These are phyloP conservation scores for Myrmecophaga tridactyla DNA, from an alignment of 2,113 vertebrate species.

Conservation along the genomic window DNA sequence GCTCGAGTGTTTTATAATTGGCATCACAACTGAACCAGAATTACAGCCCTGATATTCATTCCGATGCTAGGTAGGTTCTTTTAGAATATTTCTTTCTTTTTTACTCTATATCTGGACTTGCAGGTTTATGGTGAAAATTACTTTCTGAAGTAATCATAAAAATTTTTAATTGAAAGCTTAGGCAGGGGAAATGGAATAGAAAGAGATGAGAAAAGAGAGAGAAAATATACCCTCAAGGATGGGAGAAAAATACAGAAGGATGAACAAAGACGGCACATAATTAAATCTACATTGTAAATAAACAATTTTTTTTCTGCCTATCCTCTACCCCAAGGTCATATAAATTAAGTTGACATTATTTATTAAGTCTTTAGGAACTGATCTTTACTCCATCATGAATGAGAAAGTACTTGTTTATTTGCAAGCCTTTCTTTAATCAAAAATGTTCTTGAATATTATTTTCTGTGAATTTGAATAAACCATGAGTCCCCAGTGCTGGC, in stretches of 20 bases:
- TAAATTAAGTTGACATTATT: neutral
- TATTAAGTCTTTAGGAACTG: neutral
- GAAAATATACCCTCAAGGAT: rapidly evolving
- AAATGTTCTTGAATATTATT: neutral
- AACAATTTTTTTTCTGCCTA: neutral
- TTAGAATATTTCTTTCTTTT: constrained; percentile 65
- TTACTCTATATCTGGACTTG: constrained; percentile 7
- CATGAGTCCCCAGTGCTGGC: too few relatives aligned
- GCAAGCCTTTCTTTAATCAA: neutral
- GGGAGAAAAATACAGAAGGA: neutral
- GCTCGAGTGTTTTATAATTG: constrained; percentile 76
- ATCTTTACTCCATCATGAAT: neutral
- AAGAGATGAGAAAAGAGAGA: neutral
- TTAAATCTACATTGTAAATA: rapidly evolving
- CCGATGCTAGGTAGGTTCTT: constrained; percentile 59
- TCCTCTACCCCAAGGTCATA: constrained; percentile 3
- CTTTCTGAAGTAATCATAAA: constrained; percentile 72
- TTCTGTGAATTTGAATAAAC: neutral
- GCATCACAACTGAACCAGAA: constrained; percentile 70
- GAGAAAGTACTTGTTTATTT: neutral
- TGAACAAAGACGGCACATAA: rapidly evolving
- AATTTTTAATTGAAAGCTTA: neutral
- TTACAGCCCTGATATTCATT: constrained; percentile 67
- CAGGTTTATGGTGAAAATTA: constrained; percentile 56
- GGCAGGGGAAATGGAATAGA: neutral